Percentiles rank a stretch among this genome's conserved stretches.
Evolutionary conservation across 2,113 vertebrate species (phyloP).

Genomic region (Pseudopipra pipra): DNA sequence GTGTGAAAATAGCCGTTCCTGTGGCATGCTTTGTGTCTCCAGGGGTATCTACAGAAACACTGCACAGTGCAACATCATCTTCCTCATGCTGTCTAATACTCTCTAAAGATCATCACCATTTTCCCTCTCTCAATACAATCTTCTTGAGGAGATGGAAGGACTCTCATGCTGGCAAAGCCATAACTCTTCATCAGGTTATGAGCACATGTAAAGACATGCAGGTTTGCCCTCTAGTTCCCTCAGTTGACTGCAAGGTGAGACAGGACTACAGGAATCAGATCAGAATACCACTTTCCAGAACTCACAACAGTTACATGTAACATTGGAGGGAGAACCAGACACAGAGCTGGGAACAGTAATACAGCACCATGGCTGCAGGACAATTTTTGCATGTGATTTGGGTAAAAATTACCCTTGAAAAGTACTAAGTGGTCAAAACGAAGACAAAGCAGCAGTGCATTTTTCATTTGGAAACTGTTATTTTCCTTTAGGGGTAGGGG

Average conservation of each 20-base stretch:
- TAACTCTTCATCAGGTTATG: neutral
- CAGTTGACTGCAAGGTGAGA: rapidly evolving
- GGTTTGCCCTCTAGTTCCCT: neutral
- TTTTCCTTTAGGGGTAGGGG: neutral
- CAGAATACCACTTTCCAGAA: neutral
- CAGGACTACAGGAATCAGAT: neutral
- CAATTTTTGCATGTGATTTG: neutral
- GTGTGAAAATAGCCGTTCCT: neutral
- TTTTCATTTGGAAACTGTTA: neutral
- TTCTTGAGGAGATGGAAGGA: neutral
- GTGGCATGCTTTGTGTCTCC: neutral
- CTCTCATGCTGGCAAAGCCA: neutral
- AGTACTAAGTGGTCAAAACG: neutral
- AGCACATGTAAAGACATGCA: neutral
- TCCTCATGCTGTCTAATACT: neutral
- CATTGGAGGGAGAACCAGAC: rapidly evolving
- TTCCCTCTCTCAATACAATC: neutral
- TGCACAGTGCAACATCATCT: neutral
- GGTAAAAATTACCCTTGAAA: neutral
- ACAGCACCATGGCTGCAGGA: neutral
- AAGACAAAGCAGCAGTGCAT: neutral
- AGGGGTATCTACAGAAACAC: neutral
- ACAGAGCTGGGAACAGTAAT: neutral
- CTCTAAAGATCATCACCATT: neutral
- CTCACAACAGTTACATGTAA: neutral